Evolutionary conservation across 2,888 invertebrate species (phyloP).

Genomic region (Pheosia tremula): DNA sequence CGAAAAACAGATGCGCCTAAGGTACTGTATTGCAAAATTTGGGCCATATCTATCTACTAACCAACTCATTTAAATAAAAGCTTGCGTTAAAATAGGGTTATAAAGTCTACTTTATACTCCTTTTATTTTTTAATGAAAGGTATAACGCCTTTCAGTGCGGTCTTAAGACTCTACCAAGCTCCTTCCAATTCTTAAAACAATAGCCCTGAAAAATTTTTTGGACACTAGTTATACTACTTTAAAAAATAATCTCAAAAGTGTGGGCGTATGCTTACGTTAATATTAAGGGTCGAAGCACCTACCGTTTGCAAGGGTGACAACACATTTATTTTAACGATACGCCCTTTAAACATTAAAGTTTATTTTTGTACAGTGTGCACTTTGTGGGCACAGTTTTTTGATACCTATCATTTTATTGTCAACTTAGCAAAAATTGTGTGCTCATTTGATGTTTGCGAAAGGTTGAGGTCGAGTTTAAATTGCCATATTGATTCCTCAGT

Average conservation of each 20-base stretch:
- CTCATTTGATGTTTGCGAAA: constrained; percentile 7
- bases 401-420: constrained; percentile 33
- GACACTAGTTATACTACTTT: constrained; percentile 25
- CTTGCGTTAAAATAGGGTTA: too few relatives aligned
- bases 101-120: too few relatives aligned
- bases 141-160: too few relatives aligned
- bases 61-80: too few relatives aligned
- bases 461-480: not conserved
- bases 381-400: constrained; percentile 35
- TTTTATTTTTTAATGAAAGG: too few relatives aligned
- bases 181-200: too few relatives aligned
- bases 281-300: constrained; percentile 47
- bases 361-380: constrained; percentile 47
- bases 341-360: constrained; percentile 46
- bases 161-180: too few relatives aligned
- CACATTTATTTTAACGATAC: constrained; percentile 56
- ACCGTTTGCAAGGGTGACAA: constrained; percentile 51
- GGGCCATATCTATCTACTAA: too few relatives aligned
- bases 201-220: constrained; percentile 2
- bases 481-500: too few relatives aligned
- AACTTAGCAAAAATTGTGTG: constrained; percentile 17
- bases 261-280: constrained; percentile 50
- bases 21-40: too few relatives aligned
- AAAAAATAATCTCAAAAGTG: constrained; percentile 31
- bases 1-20: too few relatives aligned